phyloP scores from a whole-genome alignment of 2,113 vertebrate genomes.

The Vulpes ferrilata region DNA sequence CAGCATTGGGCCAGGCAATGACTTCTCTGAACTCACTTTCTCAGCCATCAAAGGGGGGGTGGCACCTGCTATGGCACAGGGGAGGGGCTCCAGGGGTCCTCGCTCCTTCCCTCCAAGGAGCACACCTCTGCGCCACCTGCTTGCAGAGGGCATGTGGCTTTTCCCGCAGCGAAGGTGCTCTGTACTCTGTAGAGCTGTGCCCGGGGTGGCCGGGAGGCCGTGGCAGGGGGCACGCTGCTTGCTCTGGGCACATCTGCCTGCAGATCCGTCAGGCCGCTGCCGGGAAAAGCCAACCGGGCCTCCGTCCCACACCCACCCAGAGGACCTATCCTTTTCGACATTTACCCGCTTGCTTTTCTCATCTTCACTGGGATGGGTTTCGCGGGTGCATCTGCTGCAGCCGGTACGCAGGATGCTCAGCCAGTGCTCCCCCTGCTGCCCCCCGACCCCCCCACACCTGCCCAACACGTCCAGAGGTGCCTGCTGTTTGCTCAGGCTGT shows the following conservation, averaged over 20 bases:
- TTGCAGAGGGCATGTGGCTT: rapidly evolving
- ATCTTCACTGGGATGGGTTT: rapidly evolving
- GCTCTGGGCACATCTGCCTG: rapidly evolving
- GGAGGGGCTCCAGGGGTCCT: rapidly evolving
- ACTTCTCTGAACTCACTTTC: background rate
- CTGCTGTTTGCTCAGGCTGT: background rate
- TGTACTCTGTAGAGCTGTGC: rapidly evolving
- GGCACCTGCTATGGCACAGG: background rate
- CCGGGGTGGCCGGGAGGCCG: background rate
- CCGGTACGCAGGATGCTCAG: rapidly evolving
- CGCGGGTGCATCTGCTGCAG: background rate
- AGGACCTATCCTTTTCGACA: rapidly evolving
- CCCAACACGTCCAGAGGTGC: background rate
- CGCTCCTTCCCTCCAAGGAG: rapidly evolving
- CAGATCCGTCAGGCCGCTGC: rapidly evolving
- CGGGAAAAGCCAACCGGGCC: background rate
- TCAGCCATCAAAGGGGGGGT: rapidly evolving
- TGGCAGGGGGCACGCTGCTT: background rate
- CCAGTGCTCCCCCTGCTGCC: rapidly evolving
- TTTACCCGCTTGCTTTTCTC: rapidly evolving
- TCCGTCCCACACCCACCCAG: rapidly evolving
- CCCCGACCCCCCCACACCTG: rapidly evolving
- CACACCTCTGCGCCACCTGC: background rate
- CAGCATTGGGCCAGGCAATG: background rate
- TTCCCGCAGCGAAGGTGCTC: background rate